Percentiles rank a stretch among this genome's conserved stretches.
phyloP scores from a whole-genome alignment of 1,140 invertebrate species.

The Pararge aegeria region DNA sequence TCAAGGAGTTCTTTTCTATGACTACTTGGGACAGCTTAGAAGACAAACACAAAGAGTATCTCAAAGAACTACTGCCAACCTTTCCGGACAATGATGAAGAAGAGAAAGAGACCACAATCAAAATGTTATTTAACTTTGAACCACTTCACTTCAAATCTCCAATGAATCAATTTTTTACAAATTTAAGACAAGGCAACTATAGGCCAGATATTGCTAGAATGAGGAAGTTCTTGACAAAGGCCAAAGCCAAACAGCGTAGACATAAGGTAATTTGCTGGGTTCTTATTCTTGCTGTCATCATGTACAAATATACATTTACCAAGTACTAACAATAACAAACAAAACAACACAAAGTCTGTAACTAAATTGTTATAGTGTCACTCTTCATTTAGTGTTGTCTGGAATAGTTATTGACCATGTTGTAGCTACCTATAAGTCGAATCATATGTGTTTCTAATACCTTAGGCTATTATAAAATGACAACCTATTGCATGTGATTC shows the following conservation, averaged over 20 bases:
- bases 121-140: slow-evolving; percentile 84
- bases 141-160: slow-evolving; percentile 87
- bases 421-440: too few species aligned
- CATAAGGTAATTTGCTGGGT: slow-evolving; percentile 52
- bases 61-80: slow-evolving; percentile 83
- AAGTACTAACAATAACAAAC: background rate
- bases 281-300: background rate
- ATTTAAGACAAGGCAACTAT: slow-evolving; percentile 85
- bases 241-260: slow-evolving; percentile 66
- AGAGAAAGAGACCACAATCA: slow-evolving; percentile 84
- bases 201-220: slow-evolving; percentile 82
- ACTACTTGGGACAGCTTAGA: slow-evolving; percentile 84
- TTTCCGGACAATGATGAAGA: slow-evolving; percentile 84
- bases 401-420: too few species aligned
- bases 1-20: slow-evolving; percentile 83
- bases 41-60: slow-evolving; percentile 81
- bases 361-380: too few species aligned
- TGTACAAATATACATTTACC: background rate
- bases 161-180: slow-evolving; percentile 83
- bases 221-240: slow-evolving; percentile 71
- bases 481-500: too few species aligned
- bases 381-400: too few species aligned
- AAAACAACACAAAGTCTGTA: too few species aligned
- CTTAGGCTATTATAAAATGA: too few species aligned
- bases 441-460: too few species aligned